Conservation (phyloP, 2,797 vertebrate species). For the Cottoperca gobio region DNA sequence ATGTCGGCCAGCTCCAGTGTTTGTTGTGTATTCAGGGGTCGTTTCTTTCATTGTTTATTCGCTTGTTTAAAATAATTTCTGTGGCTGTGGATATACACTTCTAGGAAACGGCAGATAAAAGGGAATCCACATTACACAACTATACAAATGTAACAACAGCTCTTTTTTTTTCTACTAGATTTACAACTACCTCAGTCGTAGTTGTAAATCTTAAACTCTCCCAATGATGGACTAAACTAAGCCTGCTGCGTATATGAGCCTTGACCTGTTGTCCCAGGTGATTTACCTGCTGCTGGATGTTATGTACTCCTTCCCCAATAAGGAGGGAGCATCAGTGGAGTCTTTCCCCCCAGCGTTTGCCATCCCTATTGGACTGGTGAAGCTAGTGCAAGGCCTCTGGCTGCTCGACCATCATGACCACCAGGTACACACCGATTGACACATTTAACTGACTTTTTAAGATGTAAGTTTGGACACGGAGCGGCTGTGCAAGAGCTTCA, state of each 20-base stretch:
- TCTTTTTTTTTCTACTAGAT: too few relatives aligned
- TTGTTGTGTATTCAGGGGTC: neutral
- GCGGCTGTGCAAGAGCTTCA: neutral
- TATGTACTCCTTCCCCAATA: conserved; percentile 92
- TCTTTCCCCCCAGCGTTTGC: conserved; percentile 95
- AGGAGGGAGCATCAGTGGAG: conserved; percentile 87
- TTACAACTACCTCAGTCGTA: neutral
- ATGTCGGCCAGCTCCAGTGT: neutral
- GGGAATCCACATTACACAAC: neutral
- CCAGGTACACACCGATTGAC: conserved; percentile 81
- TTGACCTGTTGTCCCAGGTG: conserved; percentile 82
- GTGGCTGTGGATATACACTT: neutral
- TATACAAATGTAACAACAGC: neutral
- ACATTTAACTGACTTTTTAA: neutral
- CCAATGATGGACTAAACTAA: neutral
- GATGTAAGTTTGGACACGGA: neutral
- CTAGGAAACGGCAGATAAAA: neutral
- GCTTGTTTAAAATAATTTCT: neutral
- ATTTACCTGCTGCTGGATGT: conserved; percentile 96
- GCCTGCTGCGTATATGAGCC: conserved; percentile 46
- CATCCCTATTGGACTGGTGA: conserved; percentile 92
- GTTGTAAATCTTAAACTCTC: neutral
- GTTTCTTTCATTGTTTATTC: neutral
- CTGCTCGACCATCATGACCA: conserved; percentile 94
- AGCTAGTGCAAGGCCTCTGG: conserved; percentile 95